A percentile compares a stretch with the other conserved stretches of the same genome.
phyloP scores from a whole-genome alignment of 1,140 invertebrate genomes.

The Liolophura sinensis region DNA sequence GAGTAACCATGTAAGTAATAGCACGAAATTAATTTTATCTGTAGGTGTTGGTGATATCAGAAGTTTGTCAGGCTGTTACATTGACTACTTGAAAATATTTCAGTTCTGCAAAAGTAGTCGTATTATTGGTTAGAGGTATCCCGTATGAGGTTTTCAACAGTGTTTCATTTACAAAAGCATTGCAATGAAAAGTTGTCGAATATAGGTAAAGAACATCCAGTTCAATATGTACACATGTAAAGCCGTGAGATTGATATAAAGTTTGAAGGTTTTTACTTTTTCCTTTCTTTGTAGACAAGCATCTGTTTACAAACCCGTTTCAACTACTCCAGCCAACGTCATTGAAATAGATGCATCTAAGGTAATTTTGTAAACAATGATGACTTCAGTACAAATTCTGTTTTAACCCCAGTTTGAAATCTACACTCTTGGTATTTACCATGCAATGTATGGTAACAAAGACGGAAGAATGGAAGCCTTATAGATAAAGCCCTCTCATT shows the following conservation, averaged over 20 bases:
- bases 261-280: background rate
- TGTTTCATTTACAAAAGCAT: background rate
- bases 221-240: background rate
- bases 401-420: background rate
- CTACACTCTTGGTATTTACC: background rate
- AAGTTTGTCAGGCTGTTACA: too few species aligned
- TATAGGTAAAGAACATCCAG: background rate
- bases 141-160: background rate
- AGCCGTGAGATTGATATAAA: background rate
- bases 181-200: background rate
- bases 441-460: background rate
- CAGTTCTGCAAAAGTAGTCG: too few species aligned
- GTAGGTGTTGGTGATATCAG: too few species aligned
- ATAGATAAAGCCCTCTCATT: background rate
- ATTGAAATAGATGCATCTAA: slow-evolving; percentile 55
- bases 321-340: slow-evolving; percentile 40
- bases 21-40: too few species aligned
- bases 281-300: slow-evolving; percentile 36
- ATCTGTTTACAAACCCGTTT: slow-evolving; percentile 36
- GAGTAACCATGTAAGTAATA: too few species aligned
- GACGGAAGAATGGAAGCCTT: background rate
- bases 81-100: too few species aligned
- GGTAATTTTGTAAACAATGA: slow-evolving; percentile 22
- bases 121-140: too few species aligned
- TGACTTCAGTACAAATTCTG: too few species aligned